Conservation (phyloP, 2,113 vertebrate species). For the Pardalotus punctatus region DNA sequence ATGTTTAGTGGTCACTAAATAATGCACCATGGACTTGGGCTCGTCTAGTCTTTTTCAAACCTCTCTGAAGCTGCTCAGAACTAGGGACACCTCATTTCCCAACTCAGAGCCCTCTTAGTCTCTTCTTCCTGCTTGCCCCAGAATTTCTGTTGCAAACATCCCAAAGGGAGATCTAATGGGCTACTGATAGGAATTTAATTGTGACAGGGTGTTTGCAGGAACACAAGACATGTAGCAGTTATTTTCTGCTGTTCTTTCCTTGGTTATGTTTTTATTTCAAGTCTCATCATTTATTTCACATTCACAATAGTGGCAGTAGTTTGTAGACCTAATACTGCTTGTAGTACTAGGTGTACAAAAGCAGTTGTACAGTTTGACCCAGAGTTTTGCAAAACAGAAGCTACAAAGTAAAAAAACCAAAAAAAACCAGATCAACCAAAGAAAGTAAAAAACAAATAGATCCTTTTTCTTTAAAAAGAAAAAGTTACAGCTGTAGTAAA, state of each 20-base stretch:
- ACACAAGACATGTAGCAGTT: neutral
- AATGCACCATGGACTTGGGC: neutral
- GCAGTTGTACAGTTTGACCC: neutral
- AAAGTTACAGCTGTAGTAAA: neutral
- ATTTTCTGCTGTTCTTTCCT: neutral
- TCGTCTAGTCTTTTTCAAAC: neutral
- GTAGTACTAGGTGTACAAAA: neutral
- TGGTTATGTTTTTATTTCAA: neutral
- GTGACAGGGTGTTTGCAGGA: neutral
- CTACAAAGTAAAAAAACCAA: neutral
- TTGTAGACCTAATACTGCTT: neutral
- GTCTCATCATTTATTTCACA: neutral
- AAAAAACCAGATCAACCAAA: neutral
- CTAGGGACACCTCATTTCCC: rapidly evolving
- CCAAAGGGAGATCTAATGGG: rapidly evolving
- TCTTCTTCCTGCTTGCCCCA: neutral
- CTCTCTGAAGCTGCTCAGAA: neutral
- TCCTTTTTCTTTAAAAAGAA: neutral
- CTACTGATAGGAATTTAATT: neutral
- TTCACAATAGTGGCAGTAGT: neutral
- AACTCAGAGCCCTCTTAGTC: neutral
- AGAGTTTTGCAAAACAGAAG: neutral
- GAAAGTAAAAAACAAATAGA: neutral
- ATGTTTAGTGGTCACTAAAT: neutral
- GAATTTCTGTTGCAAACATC: neutral